These are phyloP conservation scores for Apamea sordens DNA, from an alignment of 2,888 invertebrate species.

Conservation along the genomic window DNA sequence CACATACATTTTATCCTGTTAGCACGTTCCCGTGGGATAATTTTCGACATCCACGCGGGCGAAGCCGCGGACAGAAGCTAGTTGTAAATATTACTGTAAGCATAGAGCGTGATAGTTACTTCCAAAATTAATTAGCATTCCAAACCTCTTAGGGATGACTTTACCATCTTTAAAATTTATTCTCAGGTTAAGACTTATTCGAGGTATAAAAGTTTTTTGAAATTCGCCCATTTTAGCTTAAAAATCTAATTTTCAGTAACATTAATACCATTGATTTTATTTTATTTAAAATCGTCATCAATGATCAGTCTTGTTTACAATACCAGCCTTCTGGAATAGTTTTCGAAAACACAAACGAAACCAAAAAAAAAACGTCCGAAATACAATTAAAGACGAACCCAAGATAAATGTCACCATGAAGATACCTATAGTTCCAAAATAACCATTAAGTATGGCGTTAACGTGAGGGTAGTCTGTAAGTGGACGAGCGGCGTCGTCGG, in stretches of 20 bases:
- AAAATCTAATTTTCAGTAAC: not conserved
- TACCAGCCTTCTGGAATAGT: not conserved
- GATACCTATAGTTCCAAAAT: constrained; percentile 70
- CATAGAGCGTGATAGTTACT: not conserved
- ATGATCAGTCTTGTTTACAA: not conserved
- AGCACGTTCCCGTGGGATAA: too few species aligned
- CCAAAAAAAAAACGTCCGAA: constrained; percentile 2
- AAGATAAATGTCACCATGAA: constrained; percentile 53
- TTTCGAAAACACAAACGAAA: not conserved
- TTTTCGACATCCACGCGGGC: too few species aligned
- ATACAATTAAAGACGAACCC: constrained; percentile 51
- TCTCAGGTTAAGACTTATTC: too few species aligned
- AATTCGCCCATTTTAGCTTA: not conserved
- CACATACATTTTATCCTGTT: too few species aligned
- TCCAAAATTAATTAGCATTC: not conserved
- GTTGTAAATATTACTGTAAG: not conserved
- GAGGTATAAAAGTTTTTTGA: too few species aligned
- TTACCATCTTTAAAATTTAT: too few species aligned
- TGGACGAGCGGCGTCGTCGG: constrained; percentile 66
- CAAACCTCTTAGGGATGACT: not conserved
- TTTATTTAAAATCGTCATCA: too few species aligned
- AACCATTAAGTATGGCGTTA: constrained; percentile 81
- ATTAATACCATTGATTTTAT: not conserved
- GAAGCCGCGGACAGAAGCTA: too few species aligned
- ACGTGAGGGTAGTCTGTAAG: constrained; percentile 75